Base-by-base conservation (phyloP, 2,888 invertebrate species). In the Melipona bicolor region DNA sequence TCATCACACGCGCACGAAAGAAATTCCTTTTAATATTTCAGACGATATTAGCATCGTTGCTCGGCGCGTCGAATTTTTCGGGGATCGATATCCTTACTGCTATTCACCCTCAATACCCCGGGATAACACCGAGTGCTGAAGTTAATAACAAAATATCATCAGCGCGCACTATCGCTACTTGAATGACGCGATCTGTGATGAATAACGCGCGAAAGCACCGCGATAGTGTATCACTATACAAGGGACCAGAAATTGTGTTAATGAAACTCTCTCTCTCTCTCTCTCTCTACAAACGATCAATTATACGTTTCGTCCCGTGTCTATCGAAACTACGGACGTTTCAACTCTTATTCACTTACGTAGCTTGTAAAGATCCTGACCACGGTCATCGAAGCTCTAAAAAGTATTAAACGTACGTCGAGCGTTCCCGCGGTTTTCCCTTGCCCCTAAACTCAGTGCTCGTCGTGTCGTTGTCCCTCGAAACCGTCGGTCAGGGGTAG, bases 11-110 rank as follows among this genome's bases (percentile, higher is more conserved):
- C 54, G 56, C 15, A 15, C 15, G 68, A 56, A 65, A 56, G 65
- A 68, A 64, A 75, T 73, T 76, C 17, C 24, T 75, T 75, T 76
- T 56, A 64, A 74, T 49, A 50, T 68, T 72, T 56, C 59, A n/a
- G 13, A 56, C 64, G n/a, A 69, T 61, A 50, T 65, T 43, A 65
- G 6, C 43, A 32, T n/a, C 4, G 43, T 43, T 9, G 43, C 27
- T 59, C 59, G 17, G 4, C 2, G n/a, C 6, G 76, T 17, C 21
- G 2, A 19, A 56, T 43, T 75, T 67, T 54, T 54, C 9, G 15
- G 3, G 6, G 5, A 3, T 11, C 52, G 5, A 24, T 52, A 74
- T 43, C 32, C 43, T 24, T n/a, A 15, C 56, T n/a, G 2, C 0
- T 27, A 27, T 21, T 21, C 21, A 3, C 52, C 21, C 24, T 62